phyloP scores from a whole-genome alignment of 2,113 vertebrate genomes.

The Opisthocomus hoazin region DNA sequence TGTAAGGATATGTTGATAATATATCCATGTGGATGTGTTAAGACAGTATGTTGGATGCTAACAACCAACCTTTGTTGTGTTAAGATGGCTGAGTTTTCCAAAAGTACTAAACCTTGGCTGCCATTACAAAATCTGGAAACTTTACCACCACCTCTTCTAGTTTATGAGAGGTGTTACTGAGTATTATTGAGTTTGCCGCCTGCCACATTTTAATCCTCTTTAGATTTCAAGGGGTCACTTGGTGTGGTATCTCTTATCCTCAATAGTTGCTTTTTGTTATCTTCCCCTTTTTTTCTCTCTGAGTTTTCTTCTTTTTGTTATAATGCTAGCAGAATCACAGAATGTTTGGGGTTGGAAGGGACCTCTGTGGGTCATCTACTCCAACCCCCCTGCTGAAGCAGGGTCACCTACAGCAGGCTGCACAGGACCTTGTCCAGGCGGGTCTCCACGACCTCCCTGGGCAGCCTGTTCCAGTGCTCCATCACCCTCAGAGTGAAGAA shows the following conservation, averaged over 20 bases:
- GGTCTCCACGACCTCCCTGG: too few species aligned
- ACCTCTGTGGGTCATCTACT: too few species aligned
- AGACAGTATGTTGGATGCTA: not conserved
- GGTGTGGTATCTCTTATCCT: not conserved
- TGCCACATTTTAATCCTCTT: not conserved
- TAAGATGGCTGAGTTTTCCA: not conserved
- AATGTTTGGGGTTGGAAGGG: too few species aligned
- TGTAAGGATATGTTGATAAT: not conserved
- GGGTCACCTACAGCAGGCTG: too few species aligned
- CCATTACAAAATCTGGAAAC: not conserved
- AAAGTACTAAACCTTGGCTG: not conserved
- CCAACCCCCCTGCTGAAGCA: too few species aligned
- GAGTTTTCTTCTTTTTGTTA: not conserved
- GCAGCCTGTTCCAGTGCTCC: too few species aligned
- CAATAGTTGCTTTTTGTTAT: not conserved
- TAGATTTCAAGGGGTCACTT: not conserved
- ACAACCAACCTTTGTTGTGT: not conserved
- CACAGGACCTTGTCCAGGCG: too few species aligned
- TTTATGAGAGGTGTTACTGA: not conserved
- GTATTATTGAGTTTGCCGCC: not conserved
- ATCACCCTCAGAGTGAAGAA: too few species aligned
- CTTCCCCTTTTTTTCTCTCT: not conserved
- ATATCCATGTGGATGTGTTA: not conserved
- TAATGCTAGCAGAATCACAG: not conserved
- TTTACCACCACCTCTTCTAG: not conserved